Percentiles rank a stretch among this genome's conserved stretches.
Evolutionary conservation across 2,888 invertebrate species (phyloP).

Genomic region (Melinaea menophilus): DNA sequence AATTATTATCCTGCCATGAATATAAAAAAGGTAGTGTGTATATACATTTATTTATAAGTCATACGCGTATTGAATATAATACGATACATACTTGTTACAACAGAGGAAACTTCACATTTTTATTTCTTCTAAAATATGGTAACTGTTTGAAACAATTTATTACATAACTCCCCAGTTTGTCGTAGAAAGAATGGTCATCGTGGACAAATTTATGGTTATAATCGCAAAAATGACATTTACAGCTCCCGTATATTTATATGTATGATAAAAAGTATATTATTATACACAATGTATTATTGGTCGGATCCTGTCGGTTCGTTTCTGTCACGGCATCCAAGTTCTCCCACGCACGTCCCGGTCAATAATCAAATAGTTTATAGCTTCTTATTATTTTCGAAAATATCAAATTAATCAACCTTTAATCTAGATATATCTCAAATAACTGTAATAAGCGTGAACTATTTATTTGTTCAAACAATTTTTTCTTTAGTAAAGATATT

Average conservation of each 20-base stretch:
- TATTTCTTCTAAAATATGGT: too few relatives aligned
- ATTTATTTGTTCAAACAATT: too few relatives aligned
- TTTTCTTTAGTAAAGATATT: too few relatives aligned
- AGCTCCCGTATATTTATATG: constrained; percentile 20
- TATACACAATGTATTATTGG: constrained; percentile 30
- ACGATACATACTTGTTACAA: too few relatives aligned
- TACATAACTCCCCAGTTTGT: constrained; percentile 7
- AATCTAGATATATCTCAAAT: neutral
- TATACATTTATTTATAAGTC: neutral
- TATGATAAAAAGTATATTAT: constrained; percentile 19
- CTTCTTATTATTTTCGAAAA: constrained; percentile 17
- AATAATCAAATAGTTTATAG: constrained; percentile 42
- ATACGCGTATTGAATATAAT: neutral
- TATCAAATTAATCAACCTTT: constrained; percentile 4
- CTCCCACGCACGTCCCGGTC: constrained; percentile 45
- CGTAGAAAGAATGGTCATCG: neutral
- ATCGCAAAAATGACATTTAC: constrained; percentile 24
- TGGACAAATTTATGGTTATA: constrained; percentile 18
- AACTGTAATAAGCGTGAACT: too few relatives aligned
- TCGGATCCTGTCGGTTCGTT: constrained; percentile 40
- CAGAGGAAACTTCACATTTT: too few relatives aligned
- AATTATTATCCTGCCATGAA: neutral
- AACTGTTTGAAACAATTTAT: neutral
- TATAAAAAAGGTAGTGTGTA: too few relatives aligned
- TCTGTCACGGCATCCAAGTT: constrained; percentile 44